Evolutionary conservation across 2,888 invertebrate species (phyloP), one percentile per base, ranked within the genome.

Genomic region (Harpalus rubripes): DNA sequence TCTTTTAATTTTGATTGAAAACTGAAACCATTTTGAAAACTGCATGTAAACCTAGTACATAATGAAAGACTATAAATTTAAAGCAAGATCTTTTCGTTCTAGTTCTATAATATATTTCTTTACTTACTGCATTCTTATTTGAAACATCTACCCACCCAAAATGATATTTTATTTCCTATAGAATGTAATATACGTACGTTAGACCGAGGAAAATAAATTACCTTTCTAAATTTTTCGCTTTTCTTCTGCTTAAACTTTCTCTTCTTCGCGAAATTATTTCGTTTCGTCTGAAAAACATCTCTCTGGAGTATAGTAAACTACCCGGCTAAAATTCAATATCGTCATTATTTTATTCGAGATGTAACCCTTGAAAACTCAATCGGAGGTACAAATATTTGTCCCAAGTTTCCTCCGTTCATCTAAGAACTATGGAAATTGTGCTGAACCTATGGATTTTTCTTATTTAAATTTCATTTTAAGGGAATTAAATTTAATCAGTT

Each of bases 311-410:
- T 56, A 52, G 52, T 74, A 74, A 74, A 74, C 52, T 18, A 74
- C 16, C 44, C 44, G 39, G 10, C 18, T 74, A 74, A 74, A 72
- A 74, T 52, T 74, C 74, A 52, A 74, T 74, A 74, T 74, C 74
- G n/a, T 74, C 74, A 74, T 74, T 74, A 74, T 74, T 52, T 74
- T 74, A 74, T 74, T 74, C 44, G 74, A 74, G 74, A 74, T 52
- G 52, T 74, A 44, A 18, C 74, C 74, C 74, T 74, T 74, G 44
- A 22, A 74, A 52, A 74, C 44, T 74, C 52, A 74, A 74, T 74
- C 52, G 74, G 74, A 16, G 52, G 22, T 52, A 12, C 74, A 74
- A 74, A 74, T 74, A 74, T 74, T 74, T 74, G 74, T 74, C 16
- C 52, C 74, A 74, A 74, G 52, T 44, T 52, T 74, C 74, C 18